Evolutionary conservation across 2,888 invertebrate genomes (phyloP), one percentile per base, ranked within the genome.

Genomic region (Apotomis turbidana): DNA sequence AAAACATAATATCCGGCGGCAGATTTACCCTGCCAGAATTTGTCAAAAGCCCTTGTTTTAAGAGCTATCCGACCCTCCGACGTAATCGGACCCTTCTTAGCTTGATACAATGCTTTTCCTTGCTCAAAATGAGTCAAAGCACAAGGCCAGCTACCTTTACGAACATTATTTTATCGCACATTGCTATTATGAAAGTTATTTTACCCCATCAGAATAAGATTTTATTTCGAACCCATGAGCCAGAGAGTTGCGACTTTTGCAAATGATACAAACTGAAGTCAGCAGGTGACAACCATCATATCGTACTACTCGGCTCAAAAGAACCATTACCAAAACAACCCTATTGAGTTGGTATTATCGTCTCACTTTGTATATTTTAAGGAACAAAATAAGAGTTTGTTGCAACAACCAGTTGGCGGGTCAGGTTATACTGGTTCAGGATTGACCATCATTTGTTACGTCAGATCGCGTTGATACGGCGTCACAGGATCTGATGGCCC

Each of bases 381-480:
- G 61, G 71, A 68, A 76, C 72, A 76, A 73, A 9, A 66, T 66
- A 36, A 44, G 66, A 57, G 66, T 1, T 27, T 57, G 44, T 9
- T 27, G 55, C 27, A 5, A 51, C 10, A 13, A 41, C 5, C 49
- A 44, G n/a, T 68, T 54, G 59, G 71, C 78, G 76, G 85, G 69
- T 83, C 87, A 77, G 9, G n/a, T 54, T 77, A 79, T 5, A 64
- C 70, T 85, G 88, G 90, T 66, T 73, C 62, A 76, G 77, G 77
- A 82, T 78, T 80, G 79, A 79, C 80, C 78, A 85, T 89, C 88
- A 90, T 93, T 92, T 90, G 90, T 92, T 91, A 89, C 86, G 90
- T 91, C 91, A 88, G 91, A 93, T 91, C 82, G 75, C 76, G 75
- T 85, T 78, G 92, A 92, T 91, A 90, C 78, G 78, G 77, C 82